phyloP scores from a whole-genome alignment of 2,113 vertebrate species.

The Paramormyrops kingsleyae region DNA sequence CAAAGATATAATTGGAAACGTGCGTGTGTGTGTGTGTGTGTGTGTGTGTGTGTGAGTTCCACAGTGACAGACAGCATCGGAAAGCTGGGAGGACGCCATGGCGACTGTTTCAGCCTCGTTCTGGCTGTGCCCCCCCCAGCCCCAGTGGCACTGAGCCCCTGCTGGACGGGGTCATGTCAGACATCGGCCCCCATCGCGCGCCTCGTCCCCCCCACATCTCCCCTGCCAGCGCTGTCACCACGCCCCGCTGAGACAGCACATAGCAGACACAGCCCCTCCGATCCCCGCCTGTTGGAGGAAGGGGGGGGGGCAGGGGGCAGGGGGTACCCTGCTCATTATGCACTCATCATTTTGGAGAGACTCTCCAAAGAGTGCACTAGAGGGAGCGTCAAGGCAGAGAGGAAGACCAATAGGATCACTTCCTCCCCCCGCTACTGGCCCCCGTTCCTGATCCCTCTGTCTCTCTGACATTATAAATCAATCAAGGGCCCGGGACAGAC shows the following conservation, averaged over 20 bases:
- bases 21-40: neutral
- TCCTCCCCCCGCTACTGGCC: neutral
- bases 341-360: slow-evolving; percentile 43
- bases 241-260: slow-evolving; percentile 59
- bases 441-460: neutral
- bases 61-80: neutral
- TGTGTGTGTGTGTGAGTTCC: neutral
- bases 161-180: slow-evolving; percentile 76
- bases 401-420: neutral
- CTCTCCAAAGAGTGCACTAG: slow-evolving; percentile 27
- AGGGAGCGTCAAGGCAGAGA: slow-evolving; percentile 13
- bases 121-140: slow-evolving; percentile 44
- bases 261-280: slow-evolving; percentile 62
- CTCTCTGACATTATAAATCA: neutral
- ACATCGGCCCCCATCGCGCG: slow-evolving; percentile 72
- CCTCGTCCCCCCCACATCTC: slow-evolving; percentile 65
- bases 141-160: slow-evolving; percentile 49
- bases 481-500: neutral
- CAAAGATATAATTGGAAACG: too few relatives aligned
- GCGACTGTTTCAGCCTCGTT: slow-evolving; percentile 26
- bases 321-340: slow-evolving; percentile 49
- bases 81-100: slow-evolving; percentile 38
- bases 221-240: slow-evolving; percentile 67
- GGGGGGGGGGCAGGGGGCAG: slow-evolving; percentile 44
- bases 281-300: slow-evolving; percentile 32